These are phyloP conservation scores for Macrochelys suwanniensis DNA, from an alignment of 2,797 vertebrate genomes.

Conservation along the genomic window DNA sequence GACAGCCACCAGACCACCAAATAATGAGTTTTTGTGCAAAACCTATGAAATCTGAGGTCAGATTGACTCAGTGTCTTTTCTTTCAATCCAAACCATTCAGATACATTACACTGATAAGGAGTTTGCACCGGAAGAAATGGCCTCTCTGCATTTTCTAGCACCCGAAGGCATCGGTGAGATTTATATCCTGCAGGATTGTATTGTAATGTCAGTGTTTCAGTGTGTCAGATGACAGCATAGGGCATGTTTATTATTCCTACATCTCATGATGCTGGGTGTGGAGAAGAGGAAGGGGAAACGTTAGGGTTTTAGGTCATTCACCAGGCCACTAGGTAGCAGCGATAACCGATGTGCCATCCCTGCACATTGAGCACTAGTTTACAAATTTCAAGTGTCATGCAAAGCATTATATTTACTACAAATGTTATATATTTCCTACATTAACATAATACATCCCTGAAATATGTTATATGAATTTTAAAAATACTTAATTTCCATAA, in stretches of 20 bases:
- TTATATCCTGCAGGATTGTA: neutral
- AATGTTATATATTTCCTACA: neutral
- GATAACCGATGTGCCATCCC: neutral
- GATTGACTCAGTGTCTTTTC: neutral
- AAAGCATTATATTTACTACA: neutral
- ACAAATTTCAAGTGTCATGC: neutral
- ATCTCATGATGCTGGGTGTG: neutral
- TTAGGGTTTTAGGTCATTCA: conserved; percentile 38
- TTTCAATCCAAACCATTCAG: neutral
- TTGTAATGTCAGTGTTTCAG: neutral
- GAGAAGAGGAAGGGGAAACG: conserved; percentile 39
- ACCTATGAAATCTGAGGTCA: neutral
- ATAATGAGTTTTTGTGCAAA: neutral
- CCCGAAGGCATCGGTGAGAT: accelerated
- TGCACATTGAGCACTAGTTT: neutral
- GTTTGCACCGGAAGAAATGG: conserved; percentile 7
- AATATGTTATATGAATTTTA: neutral
- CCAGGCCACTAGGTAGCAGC: conserved; percentile 13
- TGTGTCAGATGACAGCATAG: neutral
- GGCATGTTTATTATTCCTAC: conserved; percentile 24
- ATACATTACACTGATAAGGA: neutral
- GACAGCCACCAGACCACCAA: accelerated
- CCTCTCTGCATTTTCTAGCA: conserved; percentile 8
- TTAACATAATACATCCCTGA: conserved; percentile 20
- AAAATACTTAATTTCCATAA: neutral